phyloP scores from a whole-genome alignment of 2,797 vertebrate species.

The Trachurus trachurus region DNA sequence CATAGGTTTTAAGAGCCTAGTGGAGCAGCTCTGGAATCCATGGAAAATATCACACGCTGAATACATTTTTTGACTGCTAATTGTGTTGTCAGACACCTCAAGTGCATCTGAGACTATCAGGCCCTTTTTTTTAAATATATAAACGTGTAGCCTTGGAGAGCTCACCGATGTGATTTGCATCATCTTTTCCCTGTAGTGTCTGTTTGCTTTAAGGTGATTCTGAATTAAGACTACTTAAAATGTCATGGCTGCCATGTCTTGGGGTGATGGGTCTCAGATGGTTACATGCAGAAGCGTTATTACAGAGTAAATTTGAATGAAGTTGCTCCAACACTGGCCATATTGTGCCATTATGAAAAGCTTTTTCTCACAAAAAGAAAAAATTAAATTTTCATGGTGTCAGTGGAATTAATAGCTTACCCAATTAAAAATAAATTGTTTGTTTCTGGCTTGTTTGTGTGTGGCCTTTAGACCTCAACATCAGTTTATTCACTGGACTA shows the following conservation, averaged over 20 bases:
- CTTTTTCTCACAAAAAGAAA: neutral
- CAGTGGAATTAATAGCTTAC: neutral
- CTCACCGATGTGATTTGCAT: slow-evolving; percentile 44
- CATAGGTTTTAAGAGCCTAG: slow-evolving; percentile 46
- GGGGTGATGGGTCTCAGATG: slow-evolving; percentile 58
- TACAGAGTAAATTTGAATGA: slow-evolving; percentile 56
- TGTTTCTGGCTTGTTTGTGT: neutral
- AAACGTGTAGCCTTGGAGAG: slow-evolving; percentile 44
- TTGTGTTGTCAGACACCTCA: slow-evolving; percentile 37
- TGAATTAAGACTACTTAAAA: slow-evolving; percentile 66
- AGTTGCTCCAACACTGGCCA: slow-evolving; percentile 35
- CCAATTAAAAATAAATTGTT: neutral
- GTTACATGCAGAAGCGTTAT: slow-evolving; percentile 58
- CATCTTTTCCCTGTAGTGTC: slow-evolving; percentile 38
- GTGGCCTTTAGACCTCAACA: neutral
- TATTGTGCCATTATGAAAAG: neutral
- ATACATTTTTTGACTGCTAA: slow-evolving; percentile 60
- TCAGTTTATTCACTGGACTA: neutral
- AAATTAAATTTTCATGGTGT: neutral
- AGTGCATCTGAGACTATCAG: slow-evolving; percentile 39
- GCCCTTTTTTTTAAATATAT: slow-evolving; percentile 42
- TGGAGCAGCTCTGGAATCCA: slow-evolving; percentile 42
- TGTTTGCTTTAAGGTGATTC: slow-evolving; percentile 52
- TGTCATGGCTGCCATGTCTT: slow-evolving; percentile 54
- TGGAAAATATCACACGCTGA: slow-evolving; percentile 51